Evolutionary conservation across 64 coral and sea anemone genomes (phyloP), one percentile per base, ranked within the genome.

Genomic region (Pocillopora verrucosa): DNA sequence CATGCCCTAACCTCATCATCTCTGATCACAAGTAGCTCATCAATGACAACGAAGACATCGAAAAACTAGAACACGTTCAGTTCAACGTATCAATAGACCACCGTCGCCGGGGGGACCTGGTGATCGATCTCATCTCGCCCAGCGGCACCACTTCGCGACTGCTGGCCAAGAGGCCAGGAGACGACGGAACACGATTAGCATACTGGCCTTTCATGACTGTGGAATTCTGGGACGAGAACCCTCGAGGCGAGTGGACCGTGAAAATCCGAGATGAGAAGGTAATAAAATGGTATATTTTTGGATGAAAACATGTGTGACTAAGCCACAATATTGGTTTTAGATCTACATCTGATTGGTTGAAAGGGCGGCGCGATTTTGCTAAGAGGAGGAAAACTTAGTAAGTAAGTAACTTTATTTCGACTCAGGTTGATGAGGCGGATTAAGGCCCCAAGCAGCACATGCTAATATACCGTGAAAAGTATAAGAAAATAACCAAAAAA

Each of bases 221-320:
- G 56, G 88, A 96, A 34, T 41, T 96, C 11, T 96, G 94, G 94
- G 91, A 88, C 14, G 94, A 96, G 67, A 83, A 93, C 9, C 94
- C 94, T 0, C 37, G n/a, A 13, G 95, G 95, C 20, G 59, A 88
- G 7, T 96, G 94, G 94, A 61, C 84, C 61, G 61, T 96, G 56
- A 59, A 74, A 13, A 73, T 93, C 36, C 35, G 65, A 16, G 91
- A 96, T 34, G 90, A 87, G 15, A 87, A 70, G 82, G 82, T 85
- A 72, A 57, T 14, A 9, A 36, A 36, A 22, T 67, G 64, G 14
- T 51, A 51, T 51, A 51, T 51, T 51, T 51, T 51, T 51, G 41
- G 41, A 51, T 3, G 41, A 7, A 51, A 51, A 51, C 3, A 51
- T 4, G 41, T 51, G 3, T 51, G 41, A 51, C 41, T 51, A 7